phyloP scores from a whole-genome alignment of 2,888 invertebrate genomes.

The Stegophylla sp. region DNA sequence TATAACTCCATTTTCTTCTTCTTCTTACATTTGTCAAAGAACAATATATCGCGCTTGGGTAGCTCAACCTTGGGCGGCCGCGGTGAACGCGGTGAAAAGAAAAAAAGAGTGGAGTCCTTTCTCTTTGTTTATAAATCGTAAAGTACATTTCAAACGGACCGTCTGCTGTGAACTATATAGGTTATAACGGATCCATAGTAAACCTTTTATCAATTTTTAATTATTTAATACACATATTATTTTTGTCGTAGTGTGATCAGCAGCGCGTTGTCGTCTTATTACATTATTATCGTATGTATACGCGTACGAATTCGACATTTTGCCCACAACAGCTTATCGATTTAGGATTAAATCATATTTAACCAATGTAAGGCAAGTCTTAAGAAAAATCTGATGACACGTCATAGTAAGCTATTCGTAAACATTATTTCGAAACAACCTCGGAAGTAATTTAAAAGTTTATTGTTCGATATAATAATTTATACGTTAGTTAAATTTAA shows the following conservation, averaged over 20 bases:
- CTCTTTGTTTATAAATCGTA: conserved; percentile 28
- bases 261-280: background rate
- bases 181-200: conserved; percentile 37
- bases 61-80: conserved; percentile 45
- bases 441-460: background rate
- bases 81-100: background rate
- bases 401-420: background rate
- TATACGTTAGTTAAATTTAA: too few relatives aligned
- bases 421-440: background rate
- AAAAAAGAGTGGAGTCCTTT: conserved; percentile 18
- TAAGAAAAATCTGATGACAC: background rate
- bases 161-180: conserved; percentile 24
- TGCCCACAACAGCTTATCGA: background rate
- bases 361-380: background rate
- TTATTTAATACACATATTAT: conserved; percentile 8
- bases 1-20: conserved; percentile 24
- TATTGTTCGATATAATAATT: background rate
- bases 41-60: conserved; percentile 57
- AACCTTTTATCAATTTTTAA: conserved; percentile 18
- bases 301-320: too few relatives aligned
- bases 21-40: background rate
- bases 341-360: background rate
- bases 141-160: conserved; percentile 24
- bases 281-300: background rate
- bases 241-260: background rate